Evolutionary conservation across 2,113 vertebrate genomes (phyloP), one percentile per base, ranked within the genome.

Genomic region (Mystacornis crossleyi): DNA sequence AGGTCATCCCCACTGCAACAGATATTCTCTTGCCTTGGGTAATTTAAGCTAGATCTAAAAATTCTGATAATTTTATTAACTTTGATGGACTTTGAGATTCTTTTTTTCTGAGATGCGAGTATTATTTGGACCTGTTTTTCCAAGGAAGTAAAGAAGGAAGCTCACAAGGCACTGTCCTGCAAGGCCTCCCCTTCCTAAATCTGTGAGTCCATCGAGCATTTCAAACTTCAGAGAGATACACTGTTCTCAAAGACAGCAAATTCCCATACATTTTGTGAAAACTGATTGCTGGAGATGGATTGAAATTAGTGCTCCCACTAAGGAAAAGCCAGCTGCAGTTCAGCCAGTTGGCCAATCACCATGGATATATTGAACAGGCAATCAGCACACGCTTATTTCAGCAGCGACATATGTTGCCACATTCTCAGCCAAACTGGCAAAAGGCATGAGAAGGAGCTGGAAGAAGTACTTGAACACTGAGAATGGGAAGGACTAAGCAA

Each of bases 361-460:
- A 71, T 7, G 55, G 90, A 51, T 95, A 58, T 85, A 90, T 90
- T 47, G 90, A 94, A 93, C 40, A 93, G 81, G 84, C 84, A 93
- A 95, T 87, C 53, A 34, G 90, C 81, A 91, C 70, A 94, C 0
- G 4, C 53, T 94, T 85, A 85, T 91, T 94, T 95, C 92, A 94
- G 84, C 92, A 95, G 88, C 13, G 69, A 61, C 92, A 85, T 95
- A 91, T 96, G 94, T 21, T 91, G 81, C 87, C 90, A 90, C 21
- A 48, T 87, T 93, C 84, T 87, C 73, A 94, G 95, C 94, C 96
- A 97, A 93, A 90, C 95, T 96, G 95, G 57, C 92, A 97, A 96
- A 97, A 94, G 94, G 82, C 95, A 93, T 10, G 21, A 93, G 84
- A 79, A 91, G 55, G 40, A 90, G 78, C 36, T 87, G 90, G 53